Evolutionary conservation across 2,113 vertebrate species (phyloP), one percentile per base, ranked within the genome.

Genomic region (Daphoenositta chrysoptera): DNA sequence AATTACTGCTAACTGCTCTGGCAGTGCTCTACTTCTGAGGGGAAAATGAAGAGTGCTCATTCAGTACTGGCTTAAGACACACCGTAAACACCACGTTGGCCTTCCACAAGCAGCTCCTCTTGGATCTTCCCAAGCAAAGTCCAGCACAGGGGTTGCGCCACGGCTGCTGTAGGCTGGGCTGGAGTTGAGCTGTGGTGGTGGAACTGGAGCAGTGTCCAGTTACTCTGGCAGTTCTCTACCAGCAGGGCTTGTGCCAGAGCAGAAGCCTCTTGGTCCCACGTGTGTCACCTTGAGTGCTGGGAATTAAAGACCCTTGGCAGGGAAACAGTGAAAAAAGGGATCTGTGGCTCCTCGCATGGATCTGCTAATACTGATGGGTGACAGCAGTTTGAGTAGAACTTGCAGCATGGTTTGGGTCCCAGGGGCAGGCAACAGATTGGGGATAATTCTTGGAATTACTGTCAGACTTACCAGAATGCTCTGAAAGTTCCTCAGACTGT

Each of bases 1-100:
- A 94, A 96, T 95, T 95, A 97, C 94, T 58, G 89, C 83, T 73
- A 24, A 78, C 86, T 68, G 83, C 93, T 92, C 77, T 58, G 76
- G 75, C 88, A 70, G n/a, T 28, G 95, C 76, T 96, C 92, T 77
- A 17, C 71, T 90, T 93, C 63, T 42, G 3, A 39, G 65, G 30
- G 27, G 40, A 92, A 87, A 80, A 86, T 20, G 68, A 58, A 21
- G 47, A 69, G 16, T 4, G 3, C 63, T 63, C 64, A 37, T 80
- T 56, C 70, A 65, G 37, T 6, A 1, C 28, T 31, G 7, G n/a
- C 35, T 31, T 1, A 4, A 84, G 54, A 11, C 20, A 5, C 0
- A 1, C 33, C 1, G 37, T 33, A 35, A 81, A 30, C 1, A 15
- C 50, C 33, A 2, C 1, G 0, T 0, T 66, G 69, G 45, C 64